phyloP scores from a whole-genome alignment of 2,888 invertebrate species.

The Macrostomum cliftonense region DNA sequence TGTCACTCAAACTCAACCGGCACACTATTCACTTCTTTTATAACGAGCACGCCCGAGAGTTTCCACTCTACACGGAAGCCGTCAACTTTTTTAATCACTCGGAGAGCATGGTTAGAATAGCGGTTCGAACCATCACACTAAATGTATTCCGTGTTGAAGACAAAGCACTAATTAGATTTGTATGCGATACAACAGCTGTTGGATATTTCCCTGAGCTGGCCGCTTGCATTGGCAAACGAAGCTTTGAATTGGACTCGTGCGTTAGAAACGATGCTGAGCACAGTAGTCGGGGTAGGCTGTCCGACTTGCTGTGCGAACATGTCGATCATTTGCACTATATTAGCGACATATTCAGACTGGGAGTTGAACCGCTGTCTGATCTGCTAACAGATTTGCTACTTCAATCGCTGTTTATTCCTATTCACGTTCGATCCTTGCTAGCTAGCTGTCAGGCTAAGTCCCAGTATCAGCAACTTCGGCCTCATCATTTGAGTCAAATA shows the following conservation, averaged over 20 bases:
- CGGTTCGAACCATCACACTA: conserved; percentile 86
- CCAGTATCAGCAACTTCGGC: too few relatives aligned
- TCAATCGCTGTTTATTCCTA: too few relatives aligned
- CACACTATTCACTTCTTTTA: conserved; percentile 99
- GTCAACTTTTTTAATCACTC: conserved; percentile 97
- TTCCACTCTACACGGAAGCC: conserved; percentile 92
- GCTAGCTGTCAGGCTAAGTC: too few relatives aligned
- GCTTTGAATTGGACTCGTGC: conserved; percentile 78
- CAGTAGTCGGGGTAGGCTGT: conserved; percentile 66
- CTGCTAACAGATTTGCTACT: conserved; percentile 55
- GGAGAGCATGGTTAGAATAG: conserved; percentile 96
- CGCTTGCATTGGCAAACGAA: conserved; percentile 94
- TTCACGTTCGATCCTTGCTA: too few relatives aligned
- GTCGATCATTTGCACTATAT: conserved; percentile 88
- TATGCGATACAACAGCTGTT: conserved; percentile 81
- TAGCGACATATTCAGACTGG: conserved; percentile 78
- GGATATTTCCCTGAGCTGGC: conserved; percentile 95
- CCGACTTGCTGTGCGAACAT: conserved; percentile 86
- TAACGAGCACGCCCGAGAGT: conserved; percentile 81
- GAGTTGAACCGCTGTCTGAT: conserved; percentile 75
- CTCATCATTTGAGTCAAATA: too few relatives aligned
- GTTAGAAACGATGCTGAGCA: conserved; percentile 49
- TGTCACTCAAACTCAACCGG: conserved; percentile 84
- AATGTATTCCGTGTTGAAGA: conserved; percentile 80
- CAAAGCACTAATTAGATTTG: conserved; percentile 74